These are phyloP conservation scores for Drosophila malerkotliana DNA, from an alignment of 1,140 invertebrate genomes.

Conservation along the genomic window DNA sequence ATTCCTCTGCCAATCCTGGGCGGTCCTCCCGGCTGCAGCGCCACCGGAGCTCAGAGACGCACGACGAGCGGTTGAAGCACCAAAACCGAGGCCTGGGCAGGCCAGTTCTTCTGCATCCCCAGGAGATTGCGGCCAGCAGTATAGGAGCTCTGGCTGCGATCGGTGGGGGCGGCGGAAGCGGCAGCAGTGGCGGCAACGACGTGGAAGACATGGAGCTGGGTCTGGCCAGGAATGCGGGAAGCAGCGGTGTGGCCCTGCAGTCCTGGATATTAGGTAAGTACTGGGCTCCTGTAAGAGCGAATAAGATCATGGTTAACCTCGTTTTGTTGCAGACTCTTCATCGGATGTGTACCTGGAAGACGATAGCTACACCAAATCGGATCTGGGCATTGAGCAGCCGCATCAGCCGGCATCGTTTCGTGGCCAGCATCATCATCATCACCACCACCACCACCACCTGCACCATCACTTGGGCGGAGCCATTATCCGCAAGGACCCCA, in stretches of 20 bases:
- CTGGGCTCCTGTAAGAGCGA: not conserved
- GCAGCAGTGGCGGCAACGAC: conserved; percentile 39
- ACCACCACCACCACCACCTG: conserved; percentile 62
- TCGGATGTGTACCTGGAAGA: conserved; percentile 82
- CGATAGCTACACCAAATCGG: conserved; percentile 82
- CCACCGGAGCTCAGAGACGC: conserved; percentile 80
- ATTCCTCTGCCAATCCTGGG: conserved; percentile 11
- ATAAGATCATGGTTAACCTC: not conserved
- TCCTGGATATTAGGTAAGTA: conserved; percentile 73
- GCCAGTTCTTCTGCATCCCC: conserved; percentile 68
- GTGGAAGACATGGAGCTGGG: conserved; percentile 74
- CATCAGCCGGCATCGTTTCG: conserved; percentile 52
- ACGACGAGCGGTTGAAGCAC: conserved; percentile 76
- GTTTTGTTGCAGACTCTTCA: conserved; percentile 58
- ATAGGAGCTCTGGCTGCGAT: conserved; percentile 41
- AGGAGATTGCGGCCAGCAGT: conserved; percentile 47
- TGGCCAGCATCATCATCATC: conserved; percentile 60
- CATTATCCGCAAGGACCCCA: conserved; percentile 86
- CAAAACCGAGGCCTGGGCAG: conserved; percentile 60
- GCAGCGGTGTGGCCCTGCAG: conserved; percentile 53
- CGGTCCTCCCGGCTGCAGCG: conserved; percentile 69
- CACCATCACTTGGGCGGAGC: conserved; percentile 50
- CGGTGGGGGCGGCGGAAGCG: conserved; percentile 15
- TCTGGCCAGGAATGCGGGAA: conserved; percentile 52
- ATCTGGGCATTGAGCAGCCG: conserved; percentile 75